These are phyloP conservation scores for Porites rus DNA, from an alignment of 92 coral and sea anemone genomes.

Conservation along the genomic window DNA sequence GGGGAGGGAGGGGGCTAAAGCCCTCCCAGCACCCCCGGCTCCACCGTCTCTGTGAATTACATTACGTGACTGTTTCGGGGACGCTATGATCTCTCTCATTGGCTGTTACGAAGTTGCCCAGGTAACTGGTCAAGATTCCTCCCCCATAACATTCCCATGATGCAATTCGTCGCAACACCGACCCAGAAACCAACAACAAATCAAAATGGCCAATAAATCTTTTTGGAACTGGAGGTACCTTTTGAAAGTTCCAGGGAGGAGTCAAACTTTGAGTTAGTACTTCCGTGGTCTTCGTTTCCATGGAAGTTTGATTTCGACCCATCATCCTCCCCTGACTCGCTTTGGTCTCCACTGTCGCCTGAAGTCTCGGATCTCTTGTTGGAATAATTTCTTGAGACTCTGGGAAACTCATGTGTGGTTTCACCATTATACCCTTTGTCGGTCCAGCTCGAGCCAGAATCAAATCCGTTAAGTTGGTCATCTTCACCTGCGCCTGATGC, in stretches of 20 bases:
- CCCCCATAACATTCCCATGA: no score
- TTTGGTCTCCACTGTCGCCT: conserved; percentile 24
- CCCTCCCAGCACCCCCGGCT: no score
- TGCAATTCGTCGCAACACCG: no score
- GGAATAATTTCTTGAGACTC: conserved; percentile 8
- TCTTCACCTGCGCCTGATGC: conserved; percentile 22
- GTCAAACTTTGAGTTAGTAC: background rate
- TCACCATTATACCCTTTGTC: background rate
- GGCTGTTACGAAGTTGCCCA: no score
- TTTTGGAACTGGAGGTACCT: conserved; percentile 24
- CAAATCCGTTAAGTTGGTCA: conserved; percentile 20
- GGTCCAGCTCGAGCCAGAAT: conserved; percentile 21
- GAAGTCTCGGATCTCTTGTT: conserved; percentile 24
- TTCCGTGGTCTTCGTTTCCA: background rate
- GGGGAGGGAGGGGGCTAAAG: no score
- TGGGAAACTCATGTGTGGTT: background rate
- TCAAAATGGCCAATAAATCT: background rate
- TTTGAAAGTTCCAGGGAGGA: conserved; percentile 53
- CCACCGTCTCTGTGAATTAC: no score
- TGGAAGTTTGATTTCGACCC: conserved; percentile 17
- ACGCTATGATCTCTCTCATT: no score
- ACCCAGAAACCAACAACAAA: no score
- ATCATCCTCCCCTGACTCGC: conserved; percentile 14
- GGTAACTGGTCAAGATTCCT: no score
- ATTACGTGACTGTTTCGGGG: no score